Conservation (phyloP, 2,797 vertebrate genomes). For the Sarcophilus harrisii region DNA sequence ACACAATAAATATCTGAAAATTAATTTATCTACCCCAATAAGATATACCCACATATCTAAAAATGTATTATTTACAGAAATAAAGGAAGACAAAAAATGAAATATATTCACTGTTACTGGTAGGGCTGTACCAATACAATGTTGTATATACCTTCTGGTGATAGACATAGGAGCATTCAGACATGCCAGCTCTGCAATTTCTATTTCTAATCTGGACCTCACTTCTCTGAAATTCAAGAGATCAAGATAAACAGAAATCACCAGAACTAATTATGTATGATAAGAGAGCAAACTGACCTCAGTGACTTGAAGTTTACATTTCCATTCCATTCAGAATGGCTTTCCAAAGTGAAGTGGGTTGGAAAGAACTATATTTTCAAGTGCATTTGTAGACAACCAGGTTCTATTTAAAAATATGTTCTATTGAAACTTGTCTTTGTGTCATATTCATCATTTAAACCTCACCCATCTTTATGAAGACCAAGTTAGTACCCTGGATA, state of each 20-base stretch:
- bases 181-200: neutral
- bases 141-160: too few relatives aligned
- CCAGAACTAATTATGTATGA: neutral
- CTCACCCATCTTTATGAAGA: too few relatives aligned
- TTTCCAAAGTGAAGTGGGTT: neutral
- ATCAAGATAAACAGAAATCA: neutral
- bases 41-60: neutral
- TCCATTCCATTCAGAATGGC: neutral
- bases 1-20: neutral
- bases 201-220: neutral
- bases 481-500: too few relatives aligned
- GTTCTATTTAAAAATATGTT: neutral
- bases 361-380: neutral
- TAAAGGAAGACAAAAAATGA: neutral
- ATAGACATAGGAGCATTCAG: neutral
- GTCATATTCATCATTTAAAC: neutral
- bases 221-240: neutral
- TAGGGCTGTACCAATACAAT: neutral
- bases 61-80: neutral
- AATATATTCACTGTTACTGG: neutral
- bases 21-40: neutral
- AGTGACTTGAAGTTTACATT: constrained; percentile 30
- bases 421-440: neutral
- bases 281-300: neutral
- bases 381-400: neutral